Evolutionary conservation across 2,797 vertebrate genomes (phyloP).

Genomic region (Phaenicophaeus curvirostris): DNA sequence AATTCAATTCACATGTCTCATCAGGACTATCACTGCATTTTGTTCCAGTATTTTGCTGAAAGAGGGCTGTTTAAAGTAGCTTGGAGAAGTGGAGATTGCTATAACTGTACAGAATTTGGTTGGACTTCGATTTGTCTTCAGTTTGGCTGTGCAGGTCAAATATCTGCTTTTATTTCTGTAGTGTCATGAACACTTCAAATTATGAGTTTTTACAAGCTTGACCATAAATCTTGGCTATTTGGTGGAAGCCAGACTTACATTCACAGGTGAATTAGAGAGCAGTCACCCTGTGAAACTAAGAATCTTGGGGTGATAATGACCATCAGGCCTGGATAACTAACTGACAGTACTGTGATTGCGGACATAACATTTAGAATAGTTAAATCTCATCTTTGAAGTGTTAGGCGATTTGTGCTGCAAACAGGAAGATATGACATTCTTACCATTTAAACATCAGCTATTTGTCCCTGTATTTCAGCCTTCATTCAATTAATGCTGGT

Average conservation of each 20-base stretch:
- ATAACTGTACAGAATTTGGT: not conserved
- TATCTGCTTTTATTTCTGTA: not conserved
- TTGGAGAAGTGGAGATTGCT: not conserved
- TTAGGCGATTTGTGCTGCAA: not conserved
- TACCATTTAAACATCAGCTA: not conserved
- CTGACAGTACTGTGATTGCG: rapidly evolving
- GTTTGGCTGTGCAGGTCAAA: not conserved
- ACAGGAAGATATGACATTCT: not conserved
- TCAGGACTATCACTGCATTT: not conserved
- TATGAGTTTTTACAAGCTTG: not conserved
- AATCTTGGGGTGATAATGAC: not conserved
- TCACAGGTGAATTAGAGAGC: not conserved
- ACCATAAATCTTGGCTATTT: not conserved
- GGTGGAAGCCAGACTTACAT: not conserved
- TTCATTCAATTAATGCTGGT: not conserved
- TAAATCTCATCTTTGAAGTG: not conserved
- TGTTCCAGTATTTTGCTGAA: not conserved
- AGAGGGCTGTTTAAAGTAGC: not conserved
- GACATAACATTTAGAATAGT: rapidly evolving
- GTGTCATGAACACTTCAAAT: not conserved
- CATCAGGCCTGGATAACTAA: not conserved
- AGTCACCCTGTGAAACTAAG: not conserved
- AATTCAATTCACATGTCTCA: not conserved
- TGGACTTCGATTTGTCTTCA: not conserved
- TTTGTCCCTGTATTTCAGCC: not conserved